These are phyloP conservation scores for Yponomeuta malinellus DNA, from an alignment of 2,888 invertebrate genomes.

Conservation along the genomic window DNA sequence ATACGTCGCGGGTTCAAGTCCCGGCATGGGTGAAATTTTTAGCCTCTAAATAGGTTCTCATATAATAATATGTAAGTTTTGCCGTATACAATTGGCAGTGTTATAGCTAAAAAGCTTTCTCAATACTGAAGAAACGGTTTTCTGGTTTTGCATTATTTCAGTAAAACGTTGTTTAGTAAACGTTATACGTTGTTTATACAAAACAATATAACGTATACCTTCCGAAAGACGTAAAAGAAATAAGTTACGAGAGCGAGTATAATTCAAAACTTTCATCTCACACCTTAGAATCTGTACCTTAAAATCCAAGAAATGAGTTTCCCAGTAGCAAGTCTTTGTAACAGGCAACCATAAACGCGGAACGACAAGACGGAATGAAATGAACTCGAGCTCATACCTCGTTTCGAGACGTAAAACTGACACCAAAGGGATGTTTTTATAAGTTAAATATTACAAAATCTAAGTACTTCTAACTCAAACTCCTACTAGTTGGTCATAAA, in stretches of 20 bases:
- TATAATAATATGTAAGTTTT: too few species aligned
- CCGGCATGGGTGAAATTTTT: too few species aligned
- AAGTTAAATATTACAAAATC: neutral
- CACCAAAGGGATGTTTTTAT: slow-evolving; percentile 7
- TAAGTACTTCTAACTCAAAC: neutral
- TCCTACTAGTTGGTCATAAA: neutral
- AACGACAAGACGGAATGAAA: neutral
- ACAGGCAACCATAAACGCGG: neutral
- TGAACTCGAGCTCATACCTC: slow-evolving; percentile 3
- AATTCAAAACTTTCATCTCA: neutral
- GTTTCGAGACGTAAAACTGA: slow-evolving; percentile 1
- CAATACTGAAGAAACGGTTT: too few species aligned
- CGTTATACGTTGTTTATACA: too few species aligned
- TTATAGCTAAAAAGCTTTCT: too few species aligned
- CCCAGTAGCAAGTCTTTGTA: slow-evolving; percentile 2
- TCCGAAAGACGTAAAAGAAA: neutral
- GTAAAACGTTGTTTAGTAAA: too few species aligned
- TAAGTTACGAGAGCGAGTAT: neutral
- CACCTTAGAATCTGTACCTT: neutral
- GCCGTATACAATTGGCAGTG: too few species aligned
- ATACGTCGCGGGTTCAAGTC: too few species aligned
- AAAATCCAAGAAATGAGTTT: neutral
- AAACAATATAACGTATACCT: too few species aligned
- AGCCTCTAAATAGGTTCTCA: too few species aligned
- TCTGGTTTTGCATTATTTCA: too few species aligned